Evolutionary conservation across 2,113 vertebrate species (phyloP), one percentile per base, ranked within the genome.

Genomic region (Perccottus glenii): DNA sequence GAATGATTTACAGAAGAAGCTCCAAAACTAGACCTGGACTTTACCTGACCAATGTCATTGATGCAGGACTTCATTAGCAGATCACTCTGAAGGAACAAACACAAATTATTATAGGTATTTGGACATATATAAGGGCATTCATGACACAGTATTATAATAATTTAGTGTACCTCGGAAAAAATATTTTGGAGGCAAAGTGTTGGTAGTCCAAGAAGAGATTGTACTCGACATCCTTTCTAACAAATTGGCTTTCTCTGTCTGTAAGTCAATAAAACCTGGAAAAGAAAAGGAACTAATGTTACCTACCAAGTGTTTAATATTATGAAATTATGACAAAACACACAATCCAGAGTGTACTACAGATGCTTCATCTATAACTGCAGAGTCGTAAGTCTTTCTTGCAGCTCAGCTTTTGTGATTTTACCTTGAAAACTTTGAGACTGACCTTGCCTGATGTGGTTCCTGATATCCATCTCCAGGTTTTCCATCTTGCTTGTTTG

Each of bases 161-260:
- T 83, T 45, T 63, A 32, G 75, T 72, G 89, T 93, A 99, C 97
- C 94, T 98, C 94, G 10, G 96, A 81, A 99, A 98, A 84, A 98
- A 98, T 82, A 95, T 96, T 87, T 94, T 95, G 84, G 94, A 90
- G 81, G 96, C 97, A 88, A 98, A 98, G 87, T 98, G 96, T 74
- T 98, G 98, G 88, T 98, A 99, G 93, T 98, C 98, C 82, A 99
- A 92, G 87, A 97, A 99, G 12, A 96, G 96, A 98, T 95, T 0
- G 95, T 92, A 75, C 94, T n/a, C 94, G 66, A 94, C 93, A 71
- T 93, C n/a, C n/a, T 96, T 88, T 97, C 95, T 76, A 97, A 89
- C 82, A 98, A 92, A 36, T 96, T 94, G 36, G 92, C 88, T 53
- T 93, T 94, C 79, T 98, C 96, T 72, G 94, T 98, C 93, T 99